phyloP scores from a whole-genome alignment of 2,797 vertebrate species.

The Sebastes flavidus region DNA sequence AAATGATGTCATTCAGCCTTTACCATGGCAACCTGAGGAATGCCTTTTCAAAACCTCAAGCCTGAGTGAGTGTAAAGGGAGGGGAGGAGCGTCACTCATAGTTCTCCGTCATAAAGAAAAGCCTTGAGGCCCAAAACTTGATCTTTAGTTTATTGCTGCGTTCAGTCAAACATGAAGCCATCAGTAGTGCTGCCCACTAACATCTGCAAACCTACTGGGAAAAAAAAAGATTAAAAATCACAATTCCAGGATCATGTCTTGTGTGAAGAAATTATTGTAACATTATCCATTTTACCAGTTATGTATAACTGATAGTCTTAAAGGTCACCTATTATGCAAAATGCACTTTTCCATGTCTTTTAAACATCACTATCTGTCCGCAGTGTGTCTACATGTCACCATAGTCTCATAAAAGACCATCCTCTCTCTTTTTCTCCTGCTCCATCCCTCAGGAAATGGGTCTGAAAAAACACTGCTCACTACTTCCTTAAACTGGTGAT shows the following conservation, averaged over 20 bases:
- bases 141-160: constrained; percentile 28
- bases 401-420: no score
- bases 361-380: no score
- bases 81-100: constrained; percentile 14
- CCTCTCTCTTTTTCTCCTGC: no score
- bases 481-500: no score
- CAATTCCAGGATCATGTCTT: not conserved
- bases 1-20: constrained; percentile 75
- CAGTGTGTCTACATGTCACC: no score
- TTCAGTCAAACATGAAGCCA: constrained; percentile 40
- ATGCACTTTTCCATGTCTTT: no score
- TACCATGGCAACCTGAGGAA: constrained; percentile 80
- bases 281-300: not conserved
- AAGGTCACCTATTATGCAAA: no score
- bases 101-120: constrained; percentile 44
- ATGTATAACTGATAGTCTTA: not conserved
- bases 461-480: no score
- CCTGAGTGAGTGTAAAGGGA: constrained; percentile 12
- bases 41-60: constrained; percentile 68
- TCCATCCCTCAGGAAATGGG: no score
- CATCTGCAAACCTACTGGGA: not conserved
- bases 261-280: not conserved
- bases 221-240: not conserved
- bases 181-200: not conserved
- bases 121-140: constrained; percentile 44